Conservation (phyloP, 1,140 invertebrate genomes). For the Drosophila fuyamai region DNA sequence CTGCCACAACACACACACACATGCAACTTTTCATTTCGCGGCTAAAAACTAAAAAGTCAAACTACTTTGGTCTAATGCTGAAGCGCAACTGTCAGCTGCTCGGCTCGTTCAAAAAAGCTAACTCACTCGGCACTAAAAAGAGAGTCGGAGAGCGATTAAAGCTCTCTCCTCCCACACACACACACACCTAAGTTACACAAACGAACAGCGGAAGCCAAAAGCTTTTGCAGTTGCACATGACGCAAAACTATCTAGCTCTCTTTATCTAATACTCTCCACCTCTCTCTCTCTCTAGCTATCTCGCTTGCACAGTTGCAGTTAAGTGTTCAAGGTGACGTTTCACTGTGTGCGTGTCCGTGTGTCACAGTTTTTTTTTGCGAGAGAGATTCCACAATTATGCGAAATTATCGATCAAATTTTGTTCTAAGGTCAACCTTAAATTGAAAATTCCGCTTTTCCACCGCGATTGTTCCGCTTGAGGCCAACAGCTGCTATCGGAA, state of each 20-base stretch:
- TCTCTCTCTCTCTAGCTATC: conserved; percentile 23
- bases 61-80: conserved; percentile 77
- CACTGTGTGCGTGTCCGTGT: conserved; percentile 45
- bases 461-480: conserved; percentile 7
- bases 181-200: not conserved
- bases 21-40: conserved; percentile 68
- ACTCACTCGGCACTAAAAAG: conserved; percentile 5
- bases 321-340: conserved; percentile 80
- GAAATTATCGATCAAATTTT: conserved; percentile 84
- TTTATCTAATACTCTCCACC: conserved; percentile 30
- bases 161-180: conserved; percentile 48
- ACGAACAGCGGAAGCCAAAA: conserved; percentile 33
- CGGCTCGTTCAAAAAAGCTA: conserved; percentile 54
- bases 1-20: conserved; percentile 47
- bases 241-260: conserved; percentile 70
- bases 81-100: conserved; percentile 82
- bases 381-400: conserved; percentile 70
- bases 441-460: conserved; percentile 63
- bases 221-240: conserved; percentile 65
- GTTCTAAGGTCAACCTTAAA: conserved; percentile 77
- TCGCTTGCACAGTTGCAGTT: conserved; percentile 72
- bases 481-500: conserved; percentile 44
- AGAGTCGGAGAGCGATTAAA: conserved; percentile 15
- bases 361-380: conserved; percentile 42
- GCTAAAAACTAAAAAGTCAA: conserved; percentile 61